Evolutionary conservation across 2,888 invertebrate species (phyloP), one percentile per base, ranked within the genome.

Genomic region (Dusona sp.): DNA sequence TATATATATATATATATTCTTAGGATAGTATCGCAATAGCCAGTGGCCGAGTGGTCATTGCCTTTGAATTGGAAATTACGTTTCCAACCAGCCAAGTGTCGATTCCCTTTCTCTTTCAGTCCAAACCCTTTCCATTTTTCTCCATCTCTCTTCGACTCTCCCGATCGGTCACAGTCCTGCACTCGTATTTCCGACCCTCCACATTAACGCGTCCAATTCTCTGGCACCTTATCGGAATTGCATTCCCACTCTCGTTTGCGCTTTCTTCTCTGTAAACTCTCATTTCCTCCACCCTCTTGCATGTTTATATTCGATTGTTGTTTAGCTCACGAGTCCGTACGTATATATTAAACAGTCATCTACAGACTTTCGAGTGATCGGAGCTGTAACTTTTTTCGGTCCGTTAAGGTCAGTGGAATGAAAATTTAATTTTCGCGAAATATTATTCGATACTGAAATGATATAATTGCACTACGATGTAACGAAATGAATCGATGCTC

Each of bases 11-110:
- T 67, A 38, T 54, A 74, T 25, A 51, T 38, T 22, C 61, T 61
- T 68, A 65, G 84, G 84, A 79, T 25, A 54, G 78, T 73, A 79
- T 79, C 84, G 74, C 77, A 77, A 57, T 78, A 84, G 82, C 88
- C 90, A 91, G 90, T 92, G 92, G 91, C 91, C 92, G 91, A 92
- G 89, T 92, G 92, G 91, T 92, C 92, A 92, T 92, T 91, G 92
- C 91, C 93, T 93, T 93, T 93, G 92, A 92, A 94, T 94, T 93
- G 93, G 93, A 94, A 94, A 93, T 93, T 92, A 92, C 93, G 91
- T 91, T 92, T 92, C 88, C 89, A 87, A 87, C 80, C 83, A 73
- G 88, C 89, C 91, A 91, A 92, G 92, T 93, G 93, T 91, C 93
- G 92, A 93, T 93, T 93, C 92, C 90, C 79, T 83, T 80, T 78